These are phyloP conservation scores for Rambutsinella grinnellia DNA, from an alignment of 2,888 invertebrate genomes.

Conservation along the genomic window DNA sequence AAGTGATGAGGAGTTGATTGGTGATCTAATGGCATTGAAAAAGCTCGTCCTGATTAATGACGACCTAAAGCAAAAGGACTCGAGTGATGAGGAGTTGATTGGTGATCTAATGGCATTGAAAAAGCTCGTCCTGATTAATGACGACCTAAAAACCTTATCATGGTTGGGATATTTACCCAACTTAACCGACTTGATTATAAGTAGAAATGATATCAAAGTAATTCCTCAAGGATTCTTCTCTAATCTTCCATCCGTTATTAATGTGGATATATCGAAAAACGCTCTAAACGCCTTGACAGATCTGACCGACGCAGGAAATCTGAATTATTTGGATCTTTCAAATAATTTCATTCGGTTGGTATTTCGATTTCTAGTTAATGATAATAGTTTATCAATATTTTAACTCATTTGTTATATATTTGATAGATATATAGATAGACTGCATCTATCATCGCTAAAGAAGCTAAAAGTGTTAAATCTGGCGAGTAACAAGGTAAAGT, in stretches of 20 bases:
- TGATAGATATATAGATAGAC: slow-evolving; percentile 44
- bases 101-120: slow-evolving; percentile 52
- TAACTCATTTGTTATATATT: too few species aligned
- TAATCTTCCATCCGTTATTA: slow-evolving; percentile 33
- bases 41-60: slow-evolving; percentile 55
- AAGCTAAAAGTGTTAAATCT: slow-evolving; percentile 56
- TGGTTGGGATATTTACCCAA: slow-evolving; percentile 57
- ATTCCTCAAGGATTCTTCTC: slow-evolving; percentile 60
- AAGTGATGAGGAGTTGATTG: slow-evolving; percentile 47
- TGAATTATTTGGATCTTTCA: slow-evolving; percentile 54
- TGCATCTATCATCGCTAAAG: slow-evolving; percentile 45
- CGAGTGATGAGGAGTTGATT: slow-evolving; percentile 45
- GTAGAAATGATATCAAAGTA: slow-evolving; percentile 50
- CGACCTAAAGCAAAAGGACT: slow-evolving; percentile 3
- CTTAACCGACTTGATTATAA: slow-evolving; percentile 53
- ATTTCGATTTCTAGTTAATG: too few species aligned
- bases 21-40: slow-evolving; percentile 52
- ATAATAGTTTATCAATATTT: too few species aligned
- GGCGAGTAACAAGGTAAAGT: slow-evolving; percentile 61
- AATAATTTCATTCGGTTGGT: slow-evolving; percentile 57
- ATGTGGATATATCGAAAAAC: slow-evolving; percentile 59
- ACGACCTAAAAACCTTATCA: slow-evolving; percentile 56
- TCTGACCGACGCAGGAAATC: slow-evolving; percentile 36
- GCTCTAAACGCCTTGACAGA: slow-evolving; percentile 49
- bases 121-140: slow-evolving; percentile 57